Percentiles rank a stretch among this genome's conserved stretches.
Conservation (phyloP, 2,797 vertebrate species). For the Tympanoctomys barrerae region DNA sequence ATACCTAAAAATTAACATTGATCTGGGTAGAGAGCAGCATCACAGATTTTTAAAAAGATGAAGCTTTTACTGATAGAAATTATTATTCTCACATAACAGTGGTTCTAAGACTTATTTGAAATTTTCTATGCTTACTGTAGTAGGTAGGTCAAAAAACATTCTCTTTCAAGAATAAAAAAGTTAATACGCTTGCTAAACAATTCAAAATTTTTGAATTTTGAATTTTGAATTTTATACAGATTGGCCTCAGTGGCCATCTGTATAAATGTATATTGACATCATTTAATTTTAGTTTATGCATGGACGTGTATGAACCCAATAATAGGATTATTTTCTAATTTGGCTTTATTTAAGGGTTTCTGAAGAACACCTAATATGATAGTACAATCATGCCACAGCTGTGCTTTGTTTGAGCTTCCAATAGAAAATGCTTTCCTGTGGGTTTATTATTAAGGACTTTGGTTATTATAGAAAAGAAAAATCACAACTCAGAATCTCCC, state of each 20-base stretch:
- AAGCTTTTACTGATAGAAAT: not conserved
- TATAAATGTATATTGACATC: not conserved
- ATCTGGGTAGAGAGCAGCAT: not conserved
- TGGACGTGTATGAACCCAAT: not conserved
- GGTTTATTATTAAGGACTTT: not conserved
- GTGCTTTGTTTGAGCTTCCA: not conserved
- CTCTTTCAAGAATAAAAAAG: not conserved
- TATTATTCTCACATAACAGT: not conserved
- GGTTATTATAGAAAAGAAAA: not conserved
- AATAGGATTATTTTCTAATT: not conserved
- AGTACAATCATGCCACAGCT: constrained; percentile 10
- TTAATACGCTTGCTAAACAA: not conserved
- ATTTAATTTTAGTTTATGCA: not conserved
- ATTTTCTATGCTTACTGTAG: not conserved
- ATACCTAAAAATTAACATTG: constrained; percentile 1
- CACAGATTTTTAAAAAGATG: not conserved
- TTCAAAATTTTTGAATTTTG: constrained; percentile 21
- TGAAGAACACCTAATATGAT: not conserved
- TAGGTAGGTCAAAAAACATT: not conserved
- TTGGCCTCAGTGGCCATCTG: not conserved
- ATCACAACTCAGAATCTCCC: not conserved
- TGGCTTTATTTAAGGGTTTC: not conserved
- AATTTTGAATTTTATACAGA: too few relatives aligned
- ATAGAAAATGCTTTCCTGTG: not conserved
- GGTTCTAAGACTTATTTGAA: not conserved